Percentiles rank a stretch among this genome's conserved stretches.
Conservation (phyloP, 2,888 invertebrate species). For the Cryptophagus acutangulus region DNA sequence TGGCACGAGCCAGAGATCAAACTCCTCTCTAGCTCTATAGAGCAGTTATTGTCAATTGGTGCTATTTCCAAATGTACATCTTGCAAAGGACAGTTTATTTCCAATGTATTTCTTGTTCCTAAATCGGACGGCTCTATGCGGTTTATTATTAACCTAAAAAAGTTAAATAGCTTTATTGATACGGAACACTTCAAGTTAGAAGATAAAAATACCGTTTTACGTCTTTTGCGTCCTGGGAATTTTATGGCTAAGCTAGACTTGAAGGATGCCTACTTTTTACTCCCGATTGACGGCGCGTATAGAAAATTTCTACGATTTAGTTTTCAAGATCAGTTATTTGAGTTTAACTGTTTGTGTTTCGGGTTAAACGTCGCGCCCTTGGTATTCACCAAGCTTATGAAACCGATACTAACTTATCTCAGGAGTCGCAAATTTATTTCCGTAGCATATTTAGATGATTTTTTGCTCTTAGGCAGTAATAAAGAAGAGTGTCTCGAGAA, state of each 20-base stretch:
- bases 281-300: conserved; percentile 21
- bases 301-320: conserved; percentile 27
- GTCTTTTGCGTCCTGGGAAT: conserved; percentile 17
- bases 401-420: conserved; percentile 20
- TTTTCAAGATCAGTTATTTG: conserved; percentile 21
- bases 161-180: conserved; percentile 23
- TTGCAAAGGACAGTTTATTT: too few relatives aligned
- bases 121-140: conserved; percentile 16
- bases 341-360: conserved; percentile 30
- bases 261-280: conserved; percentile 24
- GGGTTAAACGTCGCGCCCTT: conserved; percentile 28
- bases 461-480: conserved; percentile 16
- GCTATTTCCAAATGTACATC: too few relatives aligned
- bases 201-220: conserved; percentile 23
- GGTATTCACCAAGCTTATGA: conserved; percentile 32
- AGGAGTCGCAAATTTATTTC: conserved; percentile 19
- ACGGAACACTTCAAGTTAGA: conserved; percentile 31
- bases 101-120: too few relatives aligned
- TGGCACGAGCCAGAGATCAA: too few relatives aligned
- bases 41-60: too few relatives aligned
- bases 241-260: conserved; percentile 17
- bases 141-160: conserved; percentile 25
- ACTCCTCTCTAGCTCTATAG: too few relatives aligned
- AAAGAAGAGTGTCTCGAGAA: conserved; percentile 11
- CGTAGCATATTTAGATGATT: conserved; percentile 24